Evolutionary conservation across 2,888 invertebrate genomes (phyloP), one percentile per base, ranked within the genome.

Genomic region (Proisotoma minuta): DNA sequence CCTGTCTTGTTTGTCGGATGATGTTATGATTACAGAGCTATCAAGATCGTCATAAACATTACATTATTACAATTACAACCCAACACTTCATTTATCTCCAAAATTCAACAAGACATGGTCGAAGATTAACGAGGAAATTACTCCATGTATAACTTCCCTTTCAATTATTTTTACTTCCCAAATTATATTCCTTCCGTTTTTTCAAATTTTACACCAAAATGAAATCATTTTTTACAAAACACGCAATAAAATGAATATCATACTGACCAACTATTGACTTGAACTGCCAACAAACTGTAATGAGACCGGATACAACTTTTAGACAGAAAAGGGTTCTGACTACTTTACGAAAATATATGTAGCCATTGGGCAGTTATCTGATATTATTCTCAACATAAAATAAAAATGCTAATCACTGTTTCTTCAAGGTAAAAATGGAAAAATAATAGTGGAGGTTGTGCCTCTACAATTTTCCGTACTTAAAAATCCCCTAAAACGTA

Each of bases 21-120:
- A 65, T 65, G 57, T 59, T 53, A 65, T 61, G 65, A 65, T 65
- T 62, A 65, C 53, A 57, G 43, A 18, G 15, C 56, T 61, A 59
- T 65, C 61, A 56, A 56, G 50, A 47, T 51, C 59, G 60, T 62
- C 62, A 59, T 28, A 43, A 47, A 58, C 62, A 65, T 65, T 34
- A 58, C 62, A 65, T 65, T 65, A 65, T 59, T 65, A 62, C 62
- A 62, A 65, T 65, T 61, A 62, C 59, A 15, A 56, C 51, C 54
- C 52, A 52, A 52, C 52, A 52, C 52, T 52, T 24, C 24, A 52
- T 52, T 52, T 52, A 52, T 52, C 52, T 28, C 20, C 27, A 18
- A 52, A 26, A 47, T 10, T 5, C 5, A 47, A 47, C 27, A 52
- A 52, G 52, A 52, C 52, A 28, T 27, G 52, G 29, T 26, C 18